A percentile compares a stretch with the other conserved stretches of the same genome.
phyloP scores from a whole-genome alignment of 1,140 invertebrate species.

The Drosophila tristis region DNA sequence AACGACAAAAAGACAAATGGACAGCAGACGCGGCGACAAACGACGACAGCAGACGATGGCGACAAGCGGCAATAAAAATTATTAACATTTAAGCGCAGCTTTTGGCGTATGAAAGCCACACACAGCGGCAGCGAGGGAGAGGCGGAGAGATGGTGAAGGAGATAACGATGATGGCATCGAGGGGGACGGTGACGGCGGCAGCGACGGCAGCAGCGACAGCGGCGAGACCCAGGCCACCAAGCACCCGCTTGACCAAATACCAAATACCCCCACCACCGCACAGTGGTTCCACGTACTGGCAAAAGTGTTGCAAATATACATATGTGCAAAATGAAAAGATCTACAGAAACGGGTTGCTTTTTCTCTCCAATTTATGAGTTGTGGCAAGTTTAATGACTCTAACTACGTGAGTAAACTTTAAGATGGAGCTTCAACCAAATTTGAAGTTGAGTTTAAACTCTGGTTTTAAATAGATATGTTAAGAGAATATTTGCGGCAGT shows the following conservation, averaged over 20 bases:
- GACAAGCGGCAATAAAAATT: constrained; percentile 76
- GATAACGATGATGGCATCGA: neutral
- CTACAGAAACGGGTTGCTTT: too few species aligned
- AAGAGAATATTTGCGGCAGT: too few species aligned
- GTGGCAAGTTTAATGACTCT: too few species aligned
- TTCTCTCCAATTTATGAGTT: too few species aligned
- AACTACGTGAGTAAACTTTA: too few species aligned
- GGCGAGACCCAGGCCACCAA: constrained; percentile 52
- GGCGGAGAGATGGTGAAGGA: neutral
- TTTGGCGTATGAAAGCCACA: constrained; percentile 49
- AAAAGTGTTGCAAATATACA: neutral
- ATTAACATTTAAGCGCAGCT: constrained; percentile 79
- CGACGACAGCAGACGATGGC: constrained; percentile 45
- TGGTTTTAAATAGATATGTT: too few species aligned
- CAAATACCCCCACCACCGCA: constrained; percentile 36
- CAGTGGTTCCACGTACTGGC: constrained; percentile 36
- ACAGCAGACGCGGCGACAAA: constrained; percentile 34
- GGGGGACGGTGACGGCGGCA: constrained; percentile 1
- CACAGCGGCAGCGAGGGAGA: constrained; percentile 6
- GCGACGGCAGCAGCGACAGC: neutral
- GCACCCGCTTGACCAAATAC: constrained; percentile 60
- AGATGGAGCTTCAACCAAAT: too few species aligned
- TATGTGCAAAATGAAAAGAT: too few species aligned
- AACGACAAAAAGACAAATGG: too few species aligned
- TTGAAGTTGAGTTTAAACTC: too few species aligned